Base-by-base conservation (phyloP, 2,888 invertebrate genomes). In the Argyresthia albistria region DNA sequence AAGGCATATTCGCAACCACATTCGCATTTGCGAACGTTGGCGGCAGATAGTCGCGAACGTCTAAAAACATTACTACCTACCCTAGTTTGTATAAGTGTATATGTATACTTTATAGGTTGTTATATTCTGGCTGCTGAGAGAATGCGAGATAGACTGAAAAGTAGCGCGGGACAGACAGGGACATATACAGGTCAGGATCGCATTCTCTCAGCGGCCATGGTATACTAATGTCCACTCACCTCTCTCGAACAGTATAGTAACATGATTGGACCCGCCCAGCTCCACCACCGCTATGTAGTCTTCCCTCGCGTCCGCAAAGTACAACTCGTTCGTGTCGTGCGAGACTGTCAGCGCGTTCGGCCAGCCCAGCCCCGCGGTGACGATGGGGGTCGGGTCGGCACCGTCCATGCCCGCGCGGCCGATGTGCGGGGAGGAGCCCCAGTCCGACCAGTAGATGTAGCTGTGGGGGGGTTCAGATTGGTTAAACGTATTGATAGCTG, bases 351-450 rank as follows among this genome's bases (percentile, higher is more conserved):
- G 81, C 8, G 96, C 97, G 87, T 97, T 97, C 12, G 97, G 97
- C 96, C 97, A 97, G 57, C 92, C 93, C 52, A 86, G 90, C 52
- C 91, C 90, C 45, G 91, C 88, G 57, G 90, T 88, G 35, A 96
- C 81, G 49, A 97, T 89, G 54, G 92, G 84, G 50, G 79, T 73
- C 0, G 91, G 90, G 54, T 89, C 83, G 0, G 91, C 90, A 35
- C 95, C 95, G 79, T 95, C 95, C 95, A 96, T 94, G 58, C 92
- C 93, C 35, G 94, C 93, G 74, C 93, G 93, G 6, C 95, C 96
- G 69, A 96, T 95, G 79, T 95, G 93, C 10, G 95, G 92, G 60
- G 82, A 83, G 54, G 91, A 89, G 53, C 96, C 96, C 96, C 96
- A 96, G 81, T 96, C 96, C 14, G 94, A 92, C 95, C 95, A 96